phyloP scores from a whole-genome alignment of 2,797 vertebrate genomes.

The Cossypha heuglini region DNA sequence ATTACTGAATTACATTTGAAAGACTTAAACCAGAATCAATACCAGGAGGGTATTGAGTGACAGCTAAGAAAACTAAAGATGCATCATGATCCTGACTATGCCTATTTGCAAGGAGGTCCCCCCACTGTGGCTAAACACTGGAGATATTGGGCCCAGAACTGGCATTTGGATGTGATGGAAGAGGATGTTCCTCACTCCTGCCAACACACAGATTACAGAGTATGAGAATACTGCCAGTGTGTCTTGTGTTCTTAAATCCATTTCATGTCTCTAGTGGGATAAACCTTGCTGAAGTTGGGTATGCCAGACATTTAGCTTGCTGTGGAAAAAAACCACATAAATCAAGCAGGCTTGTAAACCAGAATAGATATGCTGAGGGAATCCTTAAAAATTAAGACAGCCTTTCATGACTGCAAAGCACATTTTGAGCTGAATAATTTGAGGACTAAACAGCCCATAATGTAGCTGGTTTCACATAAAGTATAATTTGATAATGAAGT shows the following conservation, averaged over 20 bases:
- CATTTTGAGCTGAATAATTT: conserved; percentile 28
- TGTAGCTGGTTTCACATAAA: conserved; percentile 34
- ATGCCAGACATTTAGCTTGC: neutral
- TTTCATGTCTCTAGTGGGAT: neutral
- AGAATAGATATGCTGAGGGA: neutral
- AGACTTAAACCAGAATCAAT: neutral
- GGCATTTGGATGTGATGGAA: neutral
- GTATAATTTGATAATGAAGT: conserved; percentile 38
- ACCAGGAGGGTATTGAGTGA: neutral
- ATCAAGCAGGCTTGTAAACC: neutral
- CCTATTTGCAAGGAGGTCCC: neutral
- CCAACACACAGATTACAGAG: neutral
- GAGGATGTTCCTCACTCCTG: neutral
- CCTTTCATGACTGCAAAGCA: conserved; percentile 1
- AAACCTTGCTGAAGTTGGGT: neutral
- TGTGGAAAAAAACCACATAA: neutral
- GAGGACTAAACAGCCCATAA: conserved; percentile 7
- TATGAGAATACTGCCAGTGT: neutral
- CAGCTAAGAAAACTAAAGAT: neutral
- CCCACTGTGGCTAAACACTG: neutral
- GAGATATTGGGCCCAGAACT: neutral
- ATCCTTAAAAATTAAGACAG: conserved; percentile 25
- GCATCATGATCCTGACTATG: neutral
- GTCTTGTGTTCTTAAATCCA: neutral
- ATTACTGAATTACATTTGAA: neutral